Evolutionary conservation across 2,797 vertebrate species (phyloP).

Genomic region (Pseudochromis fuscus): DNA sequence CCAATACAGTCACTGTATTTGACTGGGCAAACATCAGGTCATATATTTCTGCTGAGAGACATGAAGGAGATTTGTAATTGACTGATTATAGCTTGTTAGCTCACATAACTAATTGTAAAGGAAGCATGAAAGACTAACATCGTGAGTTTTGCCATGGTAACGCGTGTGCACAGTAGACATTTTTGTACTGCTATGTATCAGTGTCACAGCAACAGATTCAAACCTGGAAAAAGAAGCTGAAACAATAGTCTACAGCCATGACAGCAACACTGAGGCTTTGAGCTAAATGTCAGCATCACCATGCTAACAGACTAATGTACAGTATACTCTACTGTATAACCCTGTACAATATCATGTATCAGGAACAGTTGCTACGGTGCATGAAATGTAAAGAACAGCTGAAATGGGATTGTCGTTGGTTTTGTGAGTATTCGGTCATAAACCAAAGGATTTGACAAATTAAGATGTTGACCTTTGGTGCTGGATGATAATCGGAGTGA

Average conservation of each 20-base stretch:
- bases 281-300: neutral
- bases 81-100: neutral
- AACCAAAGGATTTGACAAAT: neutral
- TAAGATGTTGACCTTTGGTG: neutral
- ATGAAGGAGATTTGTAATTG: no score
- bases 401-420: neutral
- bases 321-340: no score
- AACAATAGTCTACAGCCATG: neutral
- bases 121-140: conserved; percentile 7
- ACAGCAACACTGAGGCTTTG: neutral
- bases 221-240: neutral
- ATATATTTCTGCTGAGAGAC: no score
- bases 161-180: neutral
- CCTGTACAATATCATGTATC: no score
- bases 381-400: neutral
- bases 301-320: neutral
- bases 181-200: neutral
- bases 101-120: neutral
- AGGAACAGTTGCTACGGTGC: no score
- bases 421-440: neutral
- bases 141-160: neutral
- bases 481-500: neutral
- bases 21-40: no score
- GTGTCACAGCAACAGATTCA: neutral
- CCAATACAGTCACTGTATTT: neutral